Base-by-base conservation (phyloP, 1,140 invertebrate species). In the Aphelinus atriplicis region DNA sequence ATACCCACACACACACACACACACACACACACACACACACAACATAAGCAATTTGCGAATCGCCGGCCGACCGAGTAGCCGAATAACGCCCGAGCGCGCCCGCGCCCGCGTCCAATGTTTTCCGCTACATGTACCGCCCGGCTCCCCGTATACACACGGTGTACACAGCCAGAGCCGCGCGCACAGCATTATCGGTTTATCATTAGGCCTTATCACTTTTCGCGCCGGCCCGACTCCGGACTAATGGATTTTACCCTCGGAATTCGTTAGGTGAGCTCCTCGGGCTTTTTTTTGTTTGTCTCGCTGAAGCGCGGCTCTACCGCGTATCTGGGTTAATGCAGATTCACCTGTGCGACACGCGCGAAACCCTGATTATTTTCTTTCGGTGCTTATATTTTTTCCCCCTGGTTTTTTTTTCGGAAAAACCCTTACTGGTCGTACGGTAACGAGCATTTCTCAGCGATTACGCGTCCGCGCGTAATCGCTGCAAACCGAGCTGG, bases 151-250 rank as follows among this genome's bases (percentile, higher is more conserved):
- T 53, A 53, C 51, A 9, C 51, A 9, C 51, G 9, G 9, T 53
- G 51, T 26, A 26, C 26, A 26, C 26, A 26, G 26, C 26, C 26
- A 26, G 26, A 26, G 26, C 26, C 26, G 26, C 26, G 26, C 26
- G 26, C 51, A 4, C 4, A 9, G n/a, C 66, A 69, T 75, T 69
- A 70, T 75, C 73, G 73, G 73, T 63, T 75, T 70, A 70, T 74
- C 65, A 74, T 74, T 74, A 73, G 64, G 71, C 56, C n/a, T 47
- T 51, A 74, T 74, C 66, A 60, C 72, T 74, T 55, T 68, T 68
- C 51, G 65, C 42, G 43, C 50, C 47, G 3, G 51, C 43, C 9
- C 42, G 65, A 47, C 5, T 43, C 53, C 56, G 48, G 3, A 3
- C 63, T 70, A 64, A 75, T 75, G 66, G 73, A 70, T 69, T 75